Percentiles rank a stretch among this genome's conserved stretches.
phyloP scores from a whole-genome alignment of 2,888 invertebrate species.

The Hedychridium roseum region DNA sequence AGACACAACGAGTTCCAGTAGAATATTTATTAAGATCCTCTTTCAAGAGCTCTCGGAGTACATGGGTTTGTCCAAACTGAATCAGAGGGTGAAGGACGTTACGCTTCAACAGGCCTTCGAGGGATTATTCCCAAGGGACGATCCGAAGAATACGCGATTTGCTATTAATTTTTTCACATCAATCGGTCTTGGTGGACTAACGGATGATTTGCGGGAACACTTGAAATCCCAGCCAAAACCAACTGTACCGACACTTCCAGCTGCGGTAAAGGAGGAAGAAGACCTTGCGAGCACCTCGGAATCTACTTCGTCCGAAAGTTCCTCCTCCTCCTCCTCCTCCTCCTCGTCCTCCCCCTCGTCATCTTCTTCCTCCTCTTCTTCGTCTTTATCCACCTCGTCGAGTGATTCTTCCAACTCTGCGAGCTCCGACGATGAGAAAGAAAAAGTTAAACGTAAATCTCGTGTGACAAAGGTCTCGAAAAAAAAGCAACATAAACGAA shows the following conservation, averaged over 20 bases:
- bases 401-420: too few relatives aligned
- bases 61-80: conserved; percentile 92
- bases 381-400: too few relatives aligned
- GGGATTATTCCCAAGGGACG: conserved; percentile 94
- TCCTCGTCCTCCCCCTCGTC: too few relatives aligned
- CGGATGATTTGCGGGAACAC: conserved; percentile 91
- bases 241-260: conserved; percentile 35
- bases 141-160: conserved; percentile 95
- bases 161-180: conserved; percentile 73
- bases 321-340: conserved; percentile 21
- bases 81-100: conserved; percentile 87
- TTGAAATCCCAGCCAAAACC: conserved; percentile 79
- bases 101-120: conserved; percentile 86
- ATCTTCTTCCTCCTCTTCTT: too few relatives aligned
- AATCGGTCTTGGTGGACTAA: conserved; percentile 87
- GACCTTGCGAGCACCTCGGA: conserved; percentile 40
- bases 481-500: too few relatives aligned
- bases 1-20: conserved; percentile 95
- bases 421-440: too few relatives aligned
- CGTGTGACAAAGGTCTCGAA: too few relatives aligned
- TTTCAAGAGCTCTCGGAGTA: conserved; percentile 97
- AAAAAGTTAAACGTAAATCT: too few relatives aligned
- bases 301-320: conserved; percentile 40
- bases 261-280: conserved; percentile 26
- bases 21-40: conserved; percentile 97